Base-by-base conservation (phyloP, 2,888 invertebrate species). In the Aphodius sticticus region DNA sequence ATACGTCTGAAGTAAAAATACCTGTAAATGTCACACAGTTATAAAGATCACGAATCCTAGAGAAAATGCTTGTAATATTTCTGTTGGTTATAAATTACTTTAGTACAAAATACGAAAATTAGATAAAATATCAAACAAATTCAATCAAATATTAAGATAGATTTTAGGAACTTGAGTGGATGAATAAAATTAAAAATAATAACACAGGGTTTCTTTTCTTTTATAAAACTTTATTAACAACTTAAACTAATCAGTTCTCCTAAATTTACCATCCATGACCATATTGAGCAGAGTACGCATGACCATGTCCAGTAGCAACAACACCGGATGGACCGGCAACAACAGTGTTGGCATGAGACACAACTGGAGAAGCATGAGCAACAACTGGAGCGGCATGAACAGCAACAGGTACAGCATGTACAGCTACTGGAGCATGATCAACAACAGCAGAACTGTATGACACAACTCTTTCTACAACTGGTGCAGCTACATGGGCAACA, bases 271-370 rank as follows among this genome's bases (percentile, higher is more conserved):
- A 80, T 69, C 76, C 80, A 76, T 80, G 77, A n/a, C 71, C 74
- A 70, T 36, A 37, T 36, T 71, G 77, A 78, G 35, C 69, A 72
- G n/a, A 16, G 53, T 53, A 53, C 4, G 53, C 53, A 38, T 76
- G 26, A 69, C 77, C 72, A 38, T 79, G 76, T 53, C 77, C 78
- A 70, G 76, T 38, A 69, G 78, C 77, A 26, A 81, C 76, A 53
- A 76, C 70, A 76, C 81, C 82, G 69, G 81, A 81, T 16, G 82
- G 81, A 71, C 81, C 82, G 69, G 81, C 79, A 36, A 82, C 16
- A 6, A 82, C 78, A n/a, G 81, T 79, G 7, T 80, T 78, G 76
- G 38, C 69, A 72, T 75, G 78, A 69, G 15, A 77, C 72, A 16
- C 15, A 16, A 74, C n/a, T n/a, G 74, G 74, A 74, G 35, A 26